Evolutionary conservation across 1,140 invertebrate genomes (phyloP), one percentile per base, ranked within the genome.

Genomic region (Ceratina australensis): DNA sequence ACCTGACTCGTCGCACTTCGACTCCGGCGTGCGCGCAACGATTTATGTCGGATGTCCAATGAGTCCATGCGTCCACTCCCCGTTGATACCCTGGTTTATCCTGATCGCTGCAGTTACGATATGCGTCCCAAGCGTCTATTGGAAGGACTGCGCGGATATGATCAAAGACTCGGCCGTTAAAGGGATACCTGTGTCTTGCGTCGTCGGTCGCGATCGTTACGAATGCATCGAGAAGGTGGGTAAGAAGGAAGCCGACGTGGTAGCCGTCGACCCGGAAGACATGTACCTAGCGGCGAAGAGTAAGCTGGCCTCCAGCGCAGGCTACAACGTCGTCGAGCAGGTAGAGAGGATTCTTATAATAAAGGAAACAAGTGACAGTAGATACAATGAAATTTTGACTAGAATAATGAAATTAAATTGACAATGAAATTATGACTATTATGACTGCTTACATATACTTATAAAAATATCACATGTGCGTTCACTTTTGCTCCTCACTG

Each of bases 231-330:
- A 94, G 24, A 94, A 94, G 87, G 95, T 98, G 28, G 94, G 95
- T 60, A 93, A 94, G 82, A 94, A 95, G 56, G 93, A 96, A 83
- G 97, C 96, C 0, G 97, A 98, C 89, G 93, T 97, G 28, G 94
- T 95, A 20, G 95, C 95, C 16, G 94, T 96, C 1, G 97, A 98
- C 86, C 96, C 97, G 2, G 96, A 97, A 86, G 95, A 96, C 82
- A 95, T 97, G 93, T 98, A 97, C 88, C 93, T 97, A 7, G 97
- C 96, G 15, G 95, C 94, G 26, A 94, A 95, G 50, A 93, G 94
- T 52, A 93, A 93, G 24, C 94, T 94, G 72, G 91, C 94, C 78
- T 93, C 94, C 74, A 95, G 95, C 78, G 93, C 93, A 0, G 93
- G 95, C 1, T 95, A 96, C 86, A 95, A 94, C 54, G 94, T 96